phyloP scores from a whole-genome alignment of 2,113 vertebrate genomes.

The Nothocercus julius region DNA sequence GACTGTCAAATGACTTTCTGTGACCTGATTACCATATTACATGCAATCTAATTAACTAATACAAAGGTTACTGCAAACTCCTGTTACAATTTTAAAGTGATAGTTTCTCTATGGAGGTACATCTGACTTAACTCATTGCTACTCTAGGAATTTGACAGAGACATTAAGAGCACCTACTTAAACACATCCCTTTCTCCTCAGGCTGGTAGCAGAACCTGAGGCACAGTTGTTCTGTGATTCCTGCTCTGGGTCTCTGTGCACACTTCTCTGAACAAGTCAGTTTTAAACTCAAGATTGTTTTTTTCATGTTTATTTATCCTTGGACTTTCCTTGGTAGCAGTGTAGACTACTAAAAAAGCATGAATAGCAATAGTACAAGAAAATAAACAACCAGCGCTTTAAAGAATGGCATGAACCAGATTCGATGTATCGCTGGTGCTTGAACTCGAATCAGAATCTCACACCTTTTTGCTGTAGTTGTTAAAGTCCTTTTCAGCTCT shows the following conservation, averaged over 20 bases:
- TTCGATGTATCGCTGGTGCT: background rate
- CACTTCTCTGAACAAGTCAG: background rate
- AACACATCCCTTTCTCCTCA: background rate
- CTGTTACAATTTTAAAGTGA: background rate
- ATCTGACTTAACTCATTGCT: background rate
- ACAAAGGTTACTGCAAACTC: background rate
- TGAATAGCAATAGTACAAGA: background rate
- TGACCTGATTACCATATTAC: conserved; percentile 31
- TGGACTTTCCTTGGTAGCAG: background rate
- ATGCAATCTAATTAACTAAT: conserved; percentile 36
- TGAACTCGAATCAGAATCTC: background rate
- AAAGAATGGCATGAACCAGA: background rate
- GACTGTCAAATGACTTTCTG: conserved; percentile 42
- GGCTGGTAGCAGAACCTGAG: background rate
- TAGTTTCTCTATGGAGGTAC: background rate
- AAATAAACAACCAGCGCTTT: background rate
- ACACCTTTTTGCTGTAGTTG: background rate
- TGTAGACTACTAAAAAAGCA: too few species aligned
- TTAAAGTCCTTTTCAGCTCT: background rate
- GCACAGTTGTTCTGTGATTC: background rate
- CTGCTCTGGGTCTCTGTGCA: background rate
- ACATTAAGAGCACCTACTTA: background rate
- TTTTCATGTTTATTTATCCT: background rate
- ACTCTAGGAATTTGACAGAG: background rate
- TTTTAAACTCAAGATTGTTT: background rate